A percentile compares a stretch with the other conserved stretches of the same genome.
phyloP scores from a whole-genome alignment of 2,888 invertebrate genomes.

The Lottia gigantea region DNA sequence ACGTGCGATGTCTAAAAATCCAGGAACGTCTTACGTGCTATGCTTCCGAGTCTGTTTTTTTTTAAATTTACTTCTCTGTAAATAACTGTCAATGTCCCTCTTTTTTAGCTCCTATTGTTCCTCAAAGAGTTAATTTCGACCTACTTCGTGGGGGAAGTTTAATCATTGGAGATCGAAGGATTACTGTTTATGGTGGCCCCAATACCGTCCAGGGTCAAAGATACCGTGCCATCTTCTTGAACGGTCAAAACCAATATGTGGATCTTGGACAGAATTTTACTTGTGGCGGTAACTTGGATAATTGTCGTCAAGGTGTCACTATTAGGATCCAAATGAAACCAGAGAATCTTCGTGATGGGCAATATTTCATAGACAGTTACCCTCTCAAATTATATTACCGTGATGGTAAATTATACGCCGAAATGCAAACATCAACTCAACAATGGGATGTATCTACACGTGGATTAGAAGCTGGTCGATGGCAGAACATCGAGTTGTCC shows the following conservation, averaged over 20 bases:
- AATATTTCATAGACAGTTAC: constrained; percentile 62
- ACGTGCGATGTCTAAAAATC: no score
- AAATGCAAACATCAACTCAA: constrained; percentile 50
- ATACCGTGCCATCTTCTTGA: constrained; percentile 44
- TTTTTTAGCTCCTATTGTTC: constrained; percentile 27
- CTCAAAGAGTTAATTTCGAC: constrained; percentile 27
- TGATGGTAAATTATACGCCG: constrained; percentile 54
- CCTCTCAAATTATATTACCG: constrained; percentile 60
- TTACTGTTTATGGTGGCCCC: constrained; percentile 42
- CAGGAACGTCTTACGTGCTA: no score
- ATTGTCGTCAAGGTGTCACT: constrained; percentile 62
- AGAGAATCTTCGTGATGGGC: constrained; percentile 48
- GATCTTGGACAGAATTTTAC: constrained; percentile 58
- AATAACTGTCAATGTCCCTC: no score
- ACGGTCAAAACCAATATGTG: constrained; percentile 59
- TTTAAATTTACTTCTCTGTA: no score
- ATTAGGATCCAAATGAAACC: constrained; percentile 55
- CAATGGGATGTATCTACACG: constrained; percentile 54
- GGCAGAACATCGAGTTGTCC: constrained; percentile 57
- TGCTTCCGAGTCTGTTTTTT: no score
- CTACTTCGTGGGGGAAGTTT: constrained; percentile 24
- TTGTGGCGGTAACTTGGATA: constrained; percentile 60
- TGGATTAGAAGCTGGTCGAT: constrained; percentile 44
- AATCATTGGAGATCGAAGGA: constrained; percentile 37
- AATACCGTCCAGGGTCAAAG: constrained; percentile 35